A percentile compares a stretch with the other conserved stretches of the same genome.
Conservation (phyloP, 2,113 vertebrate genomes). For the Capreolus pygargus region DNA sequence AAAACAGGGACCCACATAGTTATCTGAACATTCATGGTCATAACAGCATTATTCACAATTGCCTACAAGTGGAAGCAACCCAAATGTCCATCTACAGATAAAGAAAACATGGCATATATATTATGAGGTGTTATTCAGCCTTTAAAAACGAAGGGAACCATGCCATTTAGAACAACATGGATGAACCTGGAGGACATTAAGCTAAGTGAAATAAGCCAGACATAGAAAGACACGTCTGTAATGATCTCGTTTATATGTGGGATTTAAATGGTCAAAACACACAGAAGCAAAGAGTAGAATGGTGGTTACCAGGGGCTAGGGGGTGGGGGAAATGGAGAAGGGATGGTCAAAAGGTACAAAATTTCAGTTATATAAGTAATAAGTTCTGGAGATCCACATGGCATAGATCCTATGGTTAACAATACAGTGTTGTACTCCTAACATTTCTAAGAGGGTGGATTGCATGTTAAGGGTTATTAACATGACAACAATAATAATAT, state of each 20-base stretch:
- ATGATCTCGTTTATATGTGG: neutral
- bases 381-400: neutral
- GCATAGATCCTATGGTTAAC: neutral
- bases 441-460: neutral
- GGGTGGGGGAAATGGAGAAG: neutral
- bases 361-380: neutral
- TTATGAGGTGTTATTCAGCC: neutral
- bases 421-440: neutral
- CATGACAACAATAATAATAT: neutral
- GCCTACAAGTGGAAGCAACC: neutral
- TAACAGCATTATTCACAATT: neutral
- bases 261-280: neutral
- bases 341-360: neutral
- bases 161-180: neutral
- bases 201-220: neutral
- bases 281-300: neutral
- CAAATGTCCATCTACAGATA: neutral
- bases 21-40: neutral
- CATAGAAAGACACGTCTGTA: neutral
- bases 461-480: neutral
- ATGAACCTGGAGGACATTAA: neutral
- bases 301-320: neutral
- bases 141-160: neutral
- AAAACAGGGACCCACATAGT: neutral
- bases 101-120: neutral